Evolutionary conservation across 2,888 invertebrate genomes (phyloP), one percentile per base, ranked within the genome.

Genomic region (Argynnis bischoffii): DNA sequence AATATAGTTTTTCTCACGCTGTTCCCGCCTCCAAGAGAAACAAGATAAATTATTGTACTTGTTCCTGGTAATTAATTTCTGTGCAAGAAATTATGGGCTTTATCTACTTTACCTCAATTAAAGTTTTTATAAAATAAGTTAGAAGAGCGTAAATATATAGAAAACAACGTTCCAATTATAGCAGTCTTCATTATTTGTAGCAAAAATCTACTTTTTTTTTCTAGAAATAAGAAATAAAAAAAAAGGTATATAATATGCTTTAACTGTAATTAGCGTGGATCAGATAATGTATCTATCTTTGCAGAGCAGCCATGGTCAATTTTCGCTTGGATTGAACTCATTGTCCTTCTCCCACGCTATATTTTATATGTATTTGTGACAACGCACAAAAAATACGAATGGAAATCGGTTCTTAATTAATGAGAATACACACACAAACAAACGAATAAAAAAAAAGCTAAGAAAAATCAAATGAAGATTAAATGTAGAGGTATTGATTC

Each of bases 1-100:
- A 41, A 64, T 57, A 14, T 64, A 56, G 46, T 41, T 57, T 64
- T 64, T 46, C 51, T 26, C 57, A 51, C 51, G 51, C n/a, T 57
- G 41, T 64, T 57, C 56, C 26, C 51, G n/a, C 41, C 48, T n/a
- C 26, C 3, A 16, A 8, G 41, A 57, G 41, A 41, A 21, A 51
- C 51, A 51, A 56, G 21, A 51, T 51, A 64, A 64, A 56, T 57
- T 57, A 51, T 57, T 26, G 15, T 41, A 46, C 56, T 64, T 41
- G 11, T 51, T 57, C 51, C 21, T 56, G n/a, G 56, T 18, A 64
- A 56, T 64, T 50, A 46, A 51, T 51, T 51, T 46, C 41, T 64
- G 15, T 26, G 26, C 31, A 50, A 31, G 6, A 48, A 64, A 57
- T 51, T 46, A 64, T 51, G 48, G 18, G 15, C 3, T 48, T 55